Evolutionary conservation across 2,888 invertebrate genomes (phyloP), one percentile per base, ranked within the genome.

Genomic region (Drosophila formosana): DNA sequence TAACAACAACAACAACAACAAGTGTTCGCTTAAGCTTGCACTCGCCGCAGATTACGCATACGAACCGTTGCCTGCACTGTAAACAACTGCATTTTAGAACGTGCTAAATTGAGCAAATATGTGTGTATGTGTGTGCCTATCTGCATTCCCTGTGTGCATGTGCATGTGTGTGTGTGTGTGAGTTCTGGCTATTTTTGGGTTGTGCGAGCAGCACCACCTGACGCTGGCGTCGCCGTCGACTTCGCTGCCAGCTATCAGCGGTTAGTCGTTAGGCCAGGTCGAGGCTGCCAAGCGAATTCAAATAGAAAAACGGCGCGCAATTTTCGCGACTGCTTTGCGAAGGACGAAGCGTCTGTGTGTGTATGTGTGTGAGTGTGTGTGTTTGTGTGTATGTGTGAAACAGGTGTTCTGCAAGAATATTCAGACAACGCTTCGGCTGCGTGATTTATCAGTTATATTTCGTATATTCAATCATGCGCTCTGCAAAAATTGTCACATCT

Each of bases 231-330:
- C 57, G n/a, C n/a, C 47, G 52, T 53, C 39, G 41, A 34, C 43
- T n/a, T 18, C 47, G 52, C 52, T 18, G 65, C 46, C 45, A 52
- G 6, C 57, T 43, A 61, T 72, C 37, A 61, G 37, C 64, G 1
- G 18, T 18, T 50, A 43, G 68, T 72, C 74, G 74, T 78, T 78
- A 78, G 78, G 75, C 78, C 75, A 76, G 75, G 75, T 76, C 75
- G 75, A 76, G 75, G 69, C 65, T 78, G 46, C 32, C 60, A 30
- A 37, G 11, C 37, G n/a, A 37, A 37, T 37, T 37, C 37, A 37
- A 43, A 52, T 57, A 32, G 23, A 49, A 68, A 69, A 63, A 53
- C 26, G 63, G 64, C 64, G 71, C 70, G 70, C 49, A 70, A 70
- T 58, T 53, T 70, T 34, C 43, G 18, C 37, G 28, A 60, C 32